These are phyloP conservation scores for Callyntrura sp. DNA, from an alignment of 2,888 invertebrate species.

Conservation along the genomic window DNA sequence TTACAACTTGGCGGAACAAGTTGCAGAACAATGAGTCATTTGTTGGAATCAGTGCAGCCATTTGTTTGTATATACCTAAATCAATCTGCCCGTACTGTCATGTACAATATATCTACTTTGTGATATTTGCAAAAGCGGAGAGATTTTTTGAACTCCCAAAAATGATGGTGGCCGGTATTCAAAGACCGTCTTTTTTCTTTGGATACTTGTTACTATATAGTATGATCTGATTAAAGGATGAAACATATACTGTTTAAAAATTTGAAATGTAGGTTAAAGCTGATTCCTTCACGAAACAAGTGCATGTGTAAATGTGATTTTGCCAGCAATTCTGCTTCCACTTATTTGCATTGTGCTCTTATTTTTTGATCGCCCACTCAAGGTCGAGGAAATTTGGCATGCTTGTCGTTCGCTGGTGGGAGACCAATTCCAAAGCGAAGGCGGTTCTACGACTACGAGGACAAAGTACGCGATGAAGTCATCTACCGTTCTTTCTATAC, in stretches of 20 bases:
- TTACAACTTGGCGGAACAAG: no score
- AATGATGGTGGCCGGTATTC: neutral
- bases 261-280: no score
- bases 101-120: no score
- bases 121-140: no score
- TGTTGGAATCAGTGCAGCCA: neutral
- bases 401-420: slow-evolving; percentile 93
- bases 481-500: slow-evolving; percentile 95
- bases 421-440: slow-evolving; percentile 92
- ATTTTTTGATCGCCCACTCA: slow-evolving; percentile 66
- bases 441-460: slow-evolving; percentile 88
- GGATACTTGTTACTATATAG: no score
- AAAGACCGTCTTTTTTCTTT: neutral
- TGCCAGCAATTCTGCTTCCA: neutral
- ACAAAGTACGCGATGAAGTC: slow-evolving; percentile 93
- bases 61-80: neutral
- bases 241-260: no score
- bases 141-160: neutral
- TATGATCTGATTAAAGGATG: no score
- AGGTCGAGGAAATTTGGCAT: slow-evolving; percentile 94
- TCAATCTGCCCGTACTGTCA: neutral
- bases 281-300: no score
- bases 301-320: neutral
- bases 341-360: slow-evolving; percentile 43
- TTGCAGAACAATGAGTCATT: no score